Base-by-base conservation (phyloP, 2,113 vertebrate genomes). In the Holacanthus passer region DNA sequence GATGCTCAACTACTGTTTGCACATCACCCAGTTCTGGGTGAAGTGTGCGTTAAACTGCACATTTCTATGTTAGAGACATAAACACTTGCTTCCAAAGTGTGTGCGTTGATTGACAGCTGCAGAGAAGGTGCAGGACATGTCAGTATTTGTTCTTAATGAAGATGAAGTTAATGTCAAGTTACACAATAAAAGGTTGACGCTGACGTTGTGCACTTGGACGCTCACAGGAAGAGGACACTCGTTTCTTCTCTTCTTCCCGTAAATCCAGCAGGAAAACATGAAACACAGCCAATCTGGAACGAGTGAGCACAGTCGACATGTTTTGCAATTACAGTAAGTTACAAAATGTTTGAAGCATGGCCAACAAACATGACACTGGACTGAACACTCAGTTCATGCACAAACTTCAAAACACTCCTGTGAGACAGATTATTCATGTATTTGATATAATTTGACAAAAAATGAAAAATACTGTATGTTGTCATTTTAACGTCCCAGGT, bases 231-330 rank as follows among this genome's bases (percentile, higher is more conserved):
- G 29, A 66, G 67, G 41, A 77, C 62, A 32, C 1, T 7, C 0
- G 45, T 50, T 29, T 72, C 35, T 59, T 73, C 43, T 73, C 43
- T 22, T 59, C 56, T 69, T 64, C 75, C 62, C 10, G 37, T 62
- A 58, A 80, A 62, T 58, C 24, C 10, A 22, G 32, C 59, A 48
- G 35, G 35, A 65, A 79, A 67, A 48, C 41, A 59, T 4, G 2
- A 43, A 48, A 35, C 24, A 4, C 13, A 3, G 75, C 27, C 48
- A 32, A 27, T 12, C 9, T 8, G 24, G 27, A 48, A 50, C 11
- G 20, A 27, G 1, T 43, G 45, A 58, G 24, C 16, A 16, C 11
- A 31, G 11, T 3, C n/a, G 5, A 4, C 39, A 32, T 4, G 13
- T 1, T 67, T 41, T 59, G 7, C 37, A 55, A n/a, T 14, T 1